These are phyloP conservation scores for Gambusia affinis DNA, from an alignment of 2,113 vertebrate genomes.

Conservation along the genomic window DNA sequence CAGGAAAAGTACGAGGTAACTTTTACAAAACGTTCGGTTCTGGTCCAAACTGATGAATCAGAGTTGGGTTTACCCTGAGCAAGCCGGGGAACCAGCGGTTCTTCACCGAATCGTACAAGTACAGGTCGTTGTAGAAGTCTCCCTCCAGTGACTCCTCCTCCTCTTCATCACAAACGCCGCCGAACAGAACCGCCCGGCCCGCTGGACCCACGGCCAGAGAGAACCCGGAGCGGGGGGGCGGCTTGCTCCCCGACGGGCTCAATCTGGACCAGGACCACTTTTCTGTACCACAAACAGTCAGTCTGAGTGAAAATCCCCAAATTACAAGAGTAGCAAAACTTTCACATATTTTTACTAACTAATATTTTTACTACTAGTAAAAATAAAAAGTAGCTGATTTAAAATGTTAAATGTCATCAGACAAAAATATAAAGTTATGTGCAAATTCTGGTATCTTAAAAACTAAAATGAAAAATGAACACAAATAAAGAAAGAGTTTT, in stretches of 20 bases:
- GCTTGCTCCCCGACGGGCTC: constrained; percentile 87
- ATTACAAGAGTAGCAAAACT: not conserved
- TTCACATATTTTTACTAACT: too few relatives aligned
- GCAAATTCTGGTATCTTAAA: too few relatives aligned
- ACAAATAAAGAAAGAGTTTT: too few relatives aligned
- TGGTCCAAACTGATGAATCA: not conserved
- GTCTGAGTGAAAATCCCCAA: not conserved
- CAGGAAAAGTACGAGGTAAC: too few relatives aligned
- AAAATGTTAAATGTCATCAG: too few relatives aligned
- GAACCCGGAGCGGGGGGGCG: constrained; percentile 89
- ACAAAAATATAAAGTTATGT: too few relatives aligned
- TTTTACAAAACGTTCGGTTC: not conserved
- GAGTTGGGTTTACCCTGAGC: constrained; percentile 81
- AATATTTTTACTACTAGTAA: too few relatives aligned
- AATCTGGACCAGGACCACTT: constrained; percentile 90
- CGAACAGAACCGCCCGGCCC: constrained; percentile 88
- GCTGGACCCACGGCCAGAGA: constrained; percentile 80
- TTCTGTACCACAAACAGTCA: constrained; percentile 68
- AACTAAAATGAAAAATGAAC: too few relatives aligned
- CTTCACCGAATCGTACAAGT: constrained; percentile 86
- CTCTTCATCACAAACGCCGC: constrained; percentile 93
- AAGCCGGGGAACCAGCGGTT: constrained; percentile 90
- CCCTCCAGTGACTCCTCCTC: constrained; percentile 93
- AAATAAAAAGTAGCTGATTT: too few relatives aligned
- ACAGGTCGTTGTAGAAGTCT: constrained; percentile 91